Evolutionary conservation across 2,888 invertebrate genomes (phyloP), one percentile per base, ranked within the genome.

Genomic region (Ormia ochracea): DNA sequence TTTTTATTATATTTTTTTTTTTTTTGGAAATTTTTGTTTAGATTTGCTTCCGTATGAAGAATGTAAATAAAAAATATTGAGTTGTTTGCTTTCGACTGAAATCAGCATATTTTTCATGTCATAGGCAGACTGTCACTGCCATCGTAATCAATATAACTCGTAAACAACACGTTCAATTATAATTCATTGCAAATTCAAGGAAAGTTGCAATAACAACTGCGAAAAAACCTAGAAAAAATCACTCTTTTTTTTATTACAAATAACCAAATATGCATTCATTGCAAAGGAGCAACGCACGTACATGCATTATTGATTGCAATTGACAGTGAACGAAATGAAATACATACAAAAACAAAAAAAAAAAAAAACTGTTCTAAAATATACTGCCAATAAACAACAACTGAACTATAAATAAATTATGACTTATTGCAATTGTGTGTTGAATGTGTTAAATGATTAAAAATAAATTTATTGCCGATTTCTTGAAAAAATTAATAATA

Each of bases 71-170:
- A n/a, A n/a, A n/a, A n/a, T n/a, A n/a, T n/a, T n/a, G n/a, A n/a
- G n/a, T n/a, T n/a, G n/a, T n/a, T n/a, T n/a, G n/a, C n/a, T n/a
- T n/a, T n/a, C n/a, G n/a, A n/a, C n/a, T n/a, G n/a, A n/a, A n/a
- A n/a, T n/a, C n/a, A n/a, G 54, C 69, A 48, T 69, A 63, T 69
- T 76, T 76, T 76, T 69, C 63, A 63, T 76, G 76, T 76, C 76
- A 69, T 63, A 63, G n/a, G n/a, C n/a, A n/a, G n/a, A n/a, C n/a
- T n/a, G 76, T 69, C 76, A 69, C 61, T 75, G 75, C 52, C 75
- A 75, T 36, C 45, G 43, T 61, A 61, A 68, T 75, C 68, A 75
- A 68, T 75, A 68, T 36, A 38, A 56, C 21, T 54, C 43, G 45
- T 56, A 54, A 56, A 56, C 41, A 43, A 72, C n/a, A 19, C 43